Evolutionary conservation across 2,113 vertebrate genomes (phyloP).

Genomic region (Sclerurus mexicanus): DNA sequence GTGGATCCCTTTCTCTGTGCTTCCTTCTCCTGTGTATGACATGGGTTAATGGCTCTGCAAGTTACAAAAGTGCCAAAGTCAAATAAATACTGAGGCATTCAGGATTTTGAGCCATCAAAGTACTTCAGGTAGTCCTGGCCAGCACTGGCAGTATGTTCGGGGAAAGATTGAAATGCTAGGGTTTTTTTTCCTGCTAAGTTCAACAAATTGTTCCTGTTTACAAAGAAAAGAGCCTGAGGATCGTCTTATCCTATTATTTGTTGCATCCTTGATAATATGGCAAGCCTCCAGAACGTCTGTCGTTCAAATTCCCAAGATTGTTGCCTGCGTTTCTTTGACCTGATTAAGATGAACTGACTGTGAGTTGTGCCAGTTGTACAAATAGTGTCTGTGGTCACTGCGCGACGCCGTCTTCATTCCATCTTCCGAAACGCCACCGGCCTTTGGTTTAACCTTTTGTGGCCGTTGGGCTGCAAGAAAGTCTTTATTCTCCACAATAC

Average conservation of each 20-base stretch:
- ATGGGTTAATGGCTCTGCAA: neutral
- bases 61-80: neutral
- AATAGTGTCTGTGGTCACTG: neutral
- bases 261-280: slow-evolving; percentile 11
- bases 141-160: neutral
- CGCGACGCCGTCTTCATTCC: neutral
- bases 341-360: neutral
- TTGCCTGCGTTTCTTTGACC: slow-evolving; percentile 19
- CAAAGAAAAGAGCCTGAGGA: neutral
- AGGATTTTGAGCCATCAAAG: neutral
- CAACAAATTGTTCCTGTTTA: slow-evolving; percentile 35
- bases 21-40: neutral
- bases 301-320: slow-evolving; percentile 19
- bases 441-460: neutral
- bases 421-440: neutral
- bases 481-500: neutral
- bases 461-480: neutral
- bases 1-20: neutral
- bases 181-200: neutral
- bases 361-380: slow-evolving; percentile 25
- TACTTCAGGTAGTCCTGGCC: neutral
- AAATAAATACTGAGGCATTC: neutral
- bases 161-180: neutral
- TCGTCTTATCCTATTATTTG: neutral
- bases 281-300: neutral